Evolutionary conservation across 2,888 invertebrate genomes (phyloP).

Genomic region (Oscheius sp.): DNA sequence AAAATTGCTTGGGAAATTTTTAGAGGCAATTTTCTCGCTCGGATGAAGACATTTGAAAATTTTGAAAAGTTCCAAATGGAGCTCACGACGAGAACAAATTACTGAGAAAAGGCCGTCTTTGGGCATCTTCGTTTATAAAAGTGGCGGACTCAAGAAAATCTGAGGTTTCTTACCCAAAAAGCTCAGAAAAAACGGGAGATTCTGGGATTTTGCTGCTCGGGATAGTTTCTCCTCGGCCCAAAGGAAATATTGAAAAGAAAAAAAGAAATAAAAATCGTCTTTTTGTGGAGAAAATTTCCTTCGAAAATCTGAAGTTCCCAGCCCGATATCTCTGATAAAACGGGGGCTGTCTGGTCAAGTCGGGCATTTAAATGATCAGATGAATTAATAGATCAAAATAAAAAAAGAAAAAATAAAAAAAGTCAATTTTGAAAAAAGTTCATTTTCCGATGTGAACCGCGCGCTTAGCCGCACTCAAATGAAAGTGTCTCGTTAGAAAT

Average conservation of each 20-base stretch:
- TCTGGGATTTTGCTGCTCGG: not conserved
- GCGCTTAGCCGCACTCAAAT: not conserved
- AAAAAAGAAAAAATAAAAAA: conserved; percentile 8
- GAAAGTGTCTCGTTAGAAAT: not conserved
- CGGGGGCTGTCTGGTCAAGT: not conserved
- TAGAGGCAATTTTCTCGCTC: not conserved
- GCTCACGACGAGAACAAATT: not conserved
- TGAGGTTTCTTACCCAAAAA: conserved; percentile 16
- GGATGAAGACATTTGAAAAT: conserved; percentile 7
- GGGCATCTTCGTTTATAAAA: not conserved
- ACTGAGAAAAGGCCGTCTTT: not conserved
- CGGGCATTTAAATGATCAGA: not conserved
- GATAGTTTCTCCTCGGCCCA: not conserved
- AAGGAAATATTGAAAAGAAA: not conserved
- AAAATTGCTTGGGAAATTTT: conserved; percentile 9
- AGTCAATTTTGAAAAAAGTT: conserved; percentile 8
- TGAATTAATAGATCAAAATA: not conserved
- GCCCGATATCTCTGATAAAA: not conserved
- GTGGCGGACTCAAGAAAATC: not conserved
- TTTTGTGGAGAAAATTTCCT: not conserved
- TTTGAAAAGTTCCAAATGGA: not conserved
- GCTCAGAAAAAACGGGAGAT: not conserved
- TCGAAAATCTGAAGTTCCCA: not conserved
- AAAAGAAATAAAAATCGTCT: conserved; percentile 3
- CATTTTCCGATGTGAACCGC: not conserved